Evolutionary conservation across 2,113 vertebrate genomes (phyloP).

Genomic region (Gallinago media): DNA sequence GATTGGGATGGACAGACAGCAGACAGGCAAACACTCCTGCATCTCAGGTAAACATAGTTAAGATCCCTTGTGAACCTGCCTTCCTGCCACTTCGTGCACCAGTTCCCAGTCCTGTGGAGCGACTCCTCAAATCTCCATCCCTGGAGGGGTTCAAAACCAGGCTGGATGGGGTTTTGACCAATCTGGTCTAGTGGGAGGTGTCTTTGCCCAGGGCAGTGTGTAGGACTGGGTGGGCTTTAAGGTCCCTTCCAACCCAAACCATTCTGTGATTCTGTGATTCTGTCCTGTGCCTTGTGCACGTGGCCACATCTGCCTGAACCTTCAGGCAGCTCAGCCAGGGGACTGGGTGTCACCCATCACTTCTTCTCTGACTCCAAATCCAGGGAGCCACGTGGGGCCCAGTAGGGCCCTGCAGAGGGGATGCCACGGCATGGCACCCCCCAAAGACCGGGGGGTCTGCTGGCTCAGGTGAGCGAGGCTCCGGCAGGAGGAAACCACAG

Average conservation of each 20-base stretch:
- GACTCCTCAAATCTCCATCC: not conserved
- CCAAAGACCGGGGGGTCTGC: not conserved
- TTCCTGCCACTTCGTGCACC: not conserved
- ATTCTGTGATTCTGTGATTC: not conserved
- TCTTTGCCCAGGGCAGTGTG: not conserved
- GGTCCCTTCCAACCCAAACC: not conserved
- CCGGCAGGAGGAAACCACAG: not conserved
- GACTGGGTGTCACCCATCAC: not conserved
- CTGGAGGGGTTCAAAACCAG: not conserved
- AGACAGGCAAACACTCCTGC: not conserved
- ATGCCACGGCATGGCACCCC: not conserved
- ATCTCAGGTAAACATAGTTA: not conserved
- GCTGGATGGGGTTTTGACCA: not conserved
- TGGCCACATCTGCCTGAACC: not conserved
- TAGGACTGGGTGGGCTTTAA: not conserved
- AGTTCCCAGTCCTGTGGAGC: not conserved
- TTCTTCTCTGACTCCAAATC: not conserved
- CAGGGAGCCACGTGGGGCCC: not conserved
- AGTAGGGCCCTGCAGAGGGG: not conserved
- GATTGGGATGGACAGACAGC: not conserved
- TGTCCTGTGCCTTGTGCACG: rapidly evolving
- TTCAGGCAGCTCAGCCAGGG: not conserved
- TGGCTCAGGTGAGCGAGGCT: not conserved
- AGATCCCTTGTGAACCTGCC: not conserved
- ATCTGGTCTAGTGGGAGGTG: not conserved